phyloP scores from a whole-genome alignment of 2,888 invertebrate species.

The Myopa testacea region DNA sequence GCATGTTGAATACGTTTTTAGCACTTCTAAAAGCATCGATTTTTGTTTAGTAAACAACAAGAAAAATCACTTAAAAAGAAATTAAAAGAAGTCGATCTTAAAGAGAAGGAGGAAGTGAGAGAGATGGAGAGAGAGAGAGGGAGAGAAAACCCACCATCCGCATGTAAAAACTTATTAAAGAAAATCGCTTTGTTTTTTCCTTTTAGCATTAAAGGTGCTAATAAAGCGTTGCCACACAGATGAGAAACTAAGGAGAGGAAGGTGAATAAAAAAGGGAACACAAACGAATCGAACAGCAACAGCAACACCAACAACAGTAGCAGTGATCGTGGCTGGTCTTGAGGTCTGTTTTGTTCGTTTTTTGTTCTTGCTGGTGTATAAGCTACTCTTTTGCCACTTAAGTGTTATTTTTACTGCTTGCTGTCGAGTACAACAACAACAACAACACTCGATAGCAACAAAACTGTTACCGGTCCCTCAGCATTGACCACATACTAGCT shows the following conservation, averaged over 20 bases:
- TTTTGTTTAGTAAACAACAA: too few relatives aligned
- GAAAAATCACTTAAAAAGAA: neutral
- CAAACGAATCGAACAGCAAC: neutral
- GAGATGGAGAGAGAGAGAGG: too few relatives aligned
- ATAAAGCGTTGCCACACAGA: neutral
- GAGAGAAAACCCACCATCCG: neutral
- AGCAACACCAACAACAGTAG: neutral
- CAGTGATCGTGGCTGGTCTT: neutral
- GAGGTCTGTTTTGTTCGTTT: neutral
- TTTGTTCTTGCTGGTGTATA: neutral
- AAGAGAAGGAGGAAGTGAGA: too few relatives aligned
- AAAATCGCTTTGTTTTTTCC: neutral
- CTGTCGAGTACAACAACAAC: neutral
- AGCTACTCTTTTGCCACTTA: slow-evolving; percentile 17
- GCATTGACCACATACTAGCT: neutral
- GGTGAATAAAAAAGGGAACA: neutral
- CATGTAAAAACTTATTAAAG: neutral
- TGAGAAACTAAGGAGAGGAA: neutral
- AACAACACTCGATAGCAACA: neutral
- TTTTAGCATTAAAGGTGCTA: neutral
- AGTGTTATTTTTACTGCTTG: slow-evolving; percentile 1
- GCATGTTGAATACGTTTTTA: too few relatives aligned
- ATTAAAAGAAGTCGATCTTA: neutral
- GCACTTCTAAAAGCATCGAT: too few relatives aligned
- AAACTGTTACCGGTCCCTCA: neutral